Evolutionary conservation across 1,140 invertebrate genomes (phyloP).

Genomic region (Amphibalanus amphitrite): DNA sequence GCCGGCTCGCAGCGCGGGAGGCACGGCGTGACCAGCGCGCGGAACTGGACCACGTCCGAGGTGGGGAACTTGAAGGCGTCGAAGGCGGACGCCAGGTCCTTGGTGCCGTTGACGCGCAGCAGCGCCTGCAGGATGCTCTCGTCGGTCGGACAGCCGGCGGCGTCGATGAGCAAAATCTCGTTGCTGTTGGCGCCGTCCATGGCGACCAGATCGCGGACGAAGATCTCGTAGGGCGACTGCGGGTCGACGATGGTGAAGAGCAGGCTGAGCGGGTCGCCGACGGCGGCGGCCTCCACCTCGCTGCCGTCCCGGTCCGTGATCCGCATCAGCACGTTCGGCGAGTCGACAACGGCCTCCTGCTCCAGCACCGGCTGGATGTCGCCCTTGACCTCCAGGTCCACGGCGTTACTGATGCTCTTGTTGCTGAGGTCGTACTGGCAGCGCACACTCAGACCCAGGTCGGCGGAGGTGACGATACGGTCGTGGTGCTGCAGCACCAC

Average conservation of each 20-base stretch:
- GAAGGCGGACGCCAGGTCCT: slow-evolving; percentile 31
- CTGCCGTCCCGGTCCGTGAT: slow-evolving; percentile 32
- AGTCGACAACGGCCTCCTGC: slow-evolving; percentile 32
- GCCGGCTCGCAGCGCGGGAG: slow-evolving; percentile 33
- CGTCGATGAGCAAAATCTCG: slow-evolving; percentile 34
- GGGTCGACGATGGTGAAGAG: slow-evolving; percentile 32
- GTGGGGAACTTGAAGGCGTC: slow-evolving; percentile 40
- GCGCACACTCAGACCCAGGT: slow-evolving; percentile 32
- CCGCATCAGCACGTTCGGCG: slow-evolving; percentile 35
- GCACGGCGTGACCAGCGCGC: slow-evolving; percentile 35
- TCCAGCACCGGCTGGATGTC: slow-evolving; percentile 19
- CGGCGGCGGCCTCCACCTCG: slow-evolving; percentile 29
- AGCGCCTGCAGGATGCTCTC: slow-evolving; percentile 32
- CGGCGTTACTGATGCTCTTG: slow-evolving; percentile 28
- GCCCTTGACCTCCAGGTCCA: slow-evolving; percentile 27
- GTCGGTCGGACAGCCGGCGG: slow-evolving; percentile 34
- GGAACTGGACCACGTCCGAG: slow-evolving; percentile 36
- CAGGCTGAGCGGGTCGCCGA: slow-evolving; percentile 33
- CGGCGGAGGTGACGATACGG: slow-evolving; percentile 35
- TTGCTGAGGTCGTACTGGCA: slow-evolving; percentile 36
- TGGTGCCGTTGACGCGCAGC: slow-evolving; percentile 22
- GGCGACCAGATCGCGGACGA: slow-evolving; percentile 35
- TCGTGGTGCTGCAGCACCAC: slow-evolving; percentile 34
- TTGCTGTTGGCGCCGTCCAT: slow-evolving; percentile 34
- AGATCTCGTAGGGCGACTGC: slow-evolving; percentile 36